These are phyloP conservation scores for Raja brachyura DNA, from an alignment of 2,113 vertebrate genomes.

Conservation along the genomic window DNA sequence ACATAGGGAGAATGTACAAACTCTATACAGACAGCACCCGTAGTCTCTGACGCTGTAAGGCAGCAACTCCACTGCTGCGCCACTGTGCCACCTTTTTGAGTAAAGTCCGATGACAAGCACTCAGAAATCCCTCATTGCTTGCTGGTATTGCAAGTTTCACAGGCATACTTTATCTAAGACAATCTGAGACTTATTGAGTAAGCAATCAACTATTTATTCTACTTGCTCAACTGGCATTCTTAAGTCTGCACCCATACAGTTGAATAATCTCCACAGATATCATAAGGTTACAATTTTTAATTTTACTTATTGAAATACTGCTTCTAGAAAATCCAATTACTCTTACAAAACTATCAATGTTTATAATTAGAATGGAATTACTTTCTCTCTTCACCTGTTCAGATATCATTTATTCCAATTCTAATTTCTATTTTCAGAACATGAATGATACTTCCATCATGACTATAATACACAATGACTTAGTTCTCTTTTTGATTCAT, in stretches of 20 bases:
- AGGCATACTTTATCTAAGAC: neutral
- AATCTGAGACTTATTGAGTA: neutral
- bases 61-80: too few species aligned
- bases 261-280: neutral
- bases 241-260: neutral
- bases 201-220: neutral
- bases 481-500: neutral
- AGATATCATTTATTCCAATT: neutral
- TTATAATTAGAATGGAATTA: neutral
- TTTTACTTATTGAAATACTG: neutral
- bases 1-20: too few species aligned
- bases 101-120: neutral
- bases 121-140: neutral
- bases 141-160: neutral
- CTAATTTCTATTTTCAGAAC: neutral
- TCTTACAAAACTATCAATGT: neutral
- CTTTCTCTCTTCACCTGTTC: neutral
- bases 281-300: neutral
- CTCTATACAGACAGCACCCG: too few species aligned
- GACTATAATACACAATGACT: neutral
- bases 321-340: neutral
- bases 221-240: neutral
- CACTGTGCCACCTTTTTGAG: neutral
- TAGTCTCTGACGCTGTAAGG: too few species aligned
- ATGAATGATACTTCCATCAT: neutral